Conservation (phyloP, 30 jellyfish, hydroid and myxozoan species). For the Rhopilema esculentum region DNA sequence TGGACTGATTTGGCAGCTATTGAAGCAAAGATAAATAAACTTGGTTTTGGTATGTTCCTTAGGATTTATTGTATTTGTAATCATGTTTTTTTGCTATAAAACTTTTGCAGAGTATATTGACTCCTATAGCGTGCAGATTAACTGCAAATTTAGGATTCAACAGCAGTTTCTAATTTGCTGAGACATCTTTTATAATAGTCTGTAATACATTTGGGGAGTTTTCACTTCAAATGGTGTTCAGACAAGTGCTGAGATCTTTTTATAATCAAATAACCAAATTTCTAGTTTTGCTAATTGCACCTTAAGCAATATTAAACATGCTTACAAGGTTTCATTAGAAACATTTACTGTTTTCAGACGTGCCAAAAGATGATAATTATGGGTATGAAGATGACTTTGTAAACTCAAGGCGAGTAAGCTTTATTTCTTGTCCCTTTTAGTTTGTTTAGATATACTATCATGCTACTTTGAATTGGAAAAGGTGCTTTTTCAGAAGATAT, state of each 20-base stretch:
- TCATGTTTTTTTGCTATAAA: not conserved
- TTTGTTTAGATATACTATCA: too few relatives aligned
- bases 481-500: not conserved
- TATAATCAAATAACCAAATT: not conserved
- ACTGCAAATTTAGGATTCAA: too few relatives aligned
- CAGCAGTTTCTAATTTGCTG: too few relatives aligned
- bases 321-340: not conserved
- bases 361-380: conserved; percentile 79
- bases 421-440: not conserved
- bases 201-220: too few relatives aligned
- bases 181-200: too few relatives aligned
- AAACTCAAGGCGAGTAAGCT: conserved; percentile 40
- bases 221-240: too few relatives aligned
- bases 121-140: not conserved
- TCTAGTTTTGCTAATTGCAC: not conserved
- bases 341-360: conserved; percentile 15
- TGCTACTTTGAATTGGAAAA: not conserved
- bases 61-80: not conserved
- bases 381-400: conserved; percentile 86
- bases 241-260: too few relatives aligned
- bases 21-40: conserved; percentile 79
- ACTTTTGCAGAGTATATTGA: not conserved
- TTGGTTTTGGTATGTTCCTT: conserved; percentile 86
- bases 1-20: conserved; percentile 93
- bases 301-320: too few relatives aligned